Base-by-base conservation (phyloP, 2,113 vertebrate genomes). In the Myrmophylax atrothorax region DNA sequence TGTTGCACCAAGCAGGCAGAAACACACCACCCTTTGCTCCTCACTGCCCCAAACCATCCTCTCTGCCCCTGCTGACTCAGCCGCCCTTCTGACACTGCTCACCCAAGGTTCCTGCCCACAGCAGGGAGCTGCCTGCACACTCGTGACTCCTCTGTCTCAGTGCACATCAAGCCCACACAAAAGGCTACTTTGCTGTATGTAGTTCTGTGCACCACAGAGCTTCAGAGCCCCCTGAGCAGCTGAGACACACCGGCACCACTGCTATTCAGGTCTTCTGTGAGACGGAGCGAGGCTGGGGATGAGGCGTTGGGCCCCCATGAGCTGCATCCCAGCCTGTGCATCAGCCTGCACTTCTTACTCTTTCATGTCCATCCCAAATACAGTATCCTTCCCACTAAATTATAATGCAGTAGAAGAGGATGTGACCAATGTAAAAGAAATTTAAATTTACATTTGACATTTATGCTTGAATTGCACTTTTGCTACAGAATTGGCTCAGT, bases 51-150 rank as follows among this genome's bases (percentile, higher is more conserved):
- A 38, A 77, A 84, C 55, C 10, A 2, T 49, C 69, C 44, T 16
- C n/a, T 2, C 72, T 16, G 0, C 17, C 68, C 26, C 22, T 0
- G 4, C 75, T 94, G 92, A 72, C 83, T 74, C 90, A 92, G 88
- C 87, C 69, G 25, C 44, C 35, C 42, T 63, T 40, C 62, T 0
- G 0, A 35, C 40, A 33, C 38, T 0, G 1, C 47, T 70, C 8
- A 1, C n/a, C n/a, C 2, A 0, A 52, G 1, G 49, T 77, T 19
- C 67, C 46, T 89, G 90, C 44, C 0, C 0, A 0, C 42, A 49
- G 37, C 44, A 81, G 18, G 67, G 44, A 81, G 29, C 46, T 90
- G 75, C 52, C 47, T 38, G 52, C 37, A n/a, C 2, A 1, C 12
- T 56, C 2, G 0, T 52, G 38, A 49, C 37, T 28, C 60, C 55